Conservation (phyloP, 2,113 vertebrate genomes). For the Electrona antarctica region DNA sequence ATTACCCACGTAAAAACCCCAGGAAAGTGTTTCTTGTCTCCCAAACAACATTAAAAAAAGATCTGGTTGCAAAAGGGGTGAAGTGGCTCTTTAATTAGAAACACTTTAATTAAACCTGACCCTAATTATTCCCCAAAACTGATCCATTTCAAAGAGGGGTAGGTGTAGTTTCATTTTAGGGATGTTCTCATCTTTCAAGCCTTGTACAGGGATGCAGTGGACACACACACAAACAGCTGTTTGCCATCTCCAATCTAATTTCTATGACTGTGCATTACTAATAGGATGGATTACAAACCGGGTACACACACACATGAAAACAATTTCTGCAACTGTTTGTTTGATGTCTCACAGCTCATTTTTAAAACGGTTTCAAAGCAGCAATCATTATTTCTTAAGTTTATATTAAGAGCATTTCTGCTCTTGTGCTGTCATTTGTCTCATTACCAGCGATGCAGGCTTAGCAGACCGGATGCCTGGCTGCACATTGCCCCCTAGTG, state of each 20-base stretch:
- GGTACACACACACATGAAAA: conserved; percentile 35
- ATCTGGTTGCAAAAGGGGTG: too few species aligned
- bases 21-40: too few species aligned
- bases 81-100: too few species aligned
- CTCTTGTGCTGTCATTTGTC: conserved; percentile 37
- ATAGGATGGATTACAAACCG: conserved; percentile 53
- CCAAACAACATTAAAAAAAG: too few species aligned
- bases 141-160: too few species aligned
- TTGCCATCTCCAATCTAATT: conserved; percentile 52
- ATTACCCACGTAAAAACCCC: too few species aligned
- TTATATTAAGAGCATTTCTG: conserved; percentile 30
- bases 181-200: too few species aligned
- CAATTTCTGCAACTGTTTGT: conserved; percentile 35
- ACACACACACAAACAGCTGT: conserved; percentile 51
- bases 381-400: conserved; percentile 21
- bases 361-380: conserved; percentile 39
- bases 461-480: conserved; percentile 1
- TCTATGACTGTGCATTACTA: conserved; percentile 44
- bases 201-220: neutral
- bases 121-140: too few species aligned
- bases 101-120: too few species aligned
- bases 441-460: conserved; percentile 8
- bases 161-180: too few species aligned
- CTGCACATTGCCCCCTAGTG: conserved; percentile 65
- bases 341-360: conserved; percentile 53